Evolutionary conservation across 2,113 vertebrate species (phyloP).

Genomic region (Pao palembangensis): DNA sequence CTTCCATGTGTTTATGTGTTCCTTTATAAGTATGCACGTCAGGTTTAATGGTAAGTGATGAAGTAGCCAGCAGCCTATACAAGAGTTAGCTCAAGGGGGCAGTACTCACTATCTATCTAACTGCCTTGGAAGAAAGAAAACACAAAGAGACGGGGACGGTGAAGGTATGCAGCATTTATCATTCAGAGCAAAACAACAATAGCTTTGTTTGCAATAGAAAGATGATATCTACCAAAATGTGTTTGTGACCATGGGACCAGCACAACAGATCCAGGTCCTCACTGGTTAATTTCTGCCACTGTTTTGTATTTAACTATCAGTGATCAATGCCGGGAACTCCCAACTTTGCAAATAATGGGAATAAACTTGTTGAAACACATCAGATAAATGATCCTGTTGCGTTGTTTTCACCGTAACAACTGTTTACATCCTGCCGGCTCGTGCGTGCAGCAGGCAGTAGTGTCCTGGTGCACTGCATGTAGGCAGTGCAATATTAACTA

Average conservation of each 20-base stretch:
- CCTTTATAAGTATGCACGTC: slow-evolving; percentile 36
- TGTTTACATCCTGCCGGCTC: too few relatives aligned
- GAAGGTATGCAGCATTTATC: slow-evolving; percentile 30
- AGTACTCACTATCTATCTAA: slow-evolving; percentile 51
- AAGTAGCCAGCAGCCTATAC: slow-evolving; percentile 58
- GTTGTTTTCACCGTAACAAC: too few relatives aligned
- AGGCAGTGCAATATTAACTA: too few relatives aligned
- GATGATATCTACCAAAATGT: slow-evolving; percentile 4
- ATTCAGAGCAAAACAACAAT: slow-evolving; percentile 37
- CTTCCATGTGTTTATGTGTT: slow-evolving; percentile 34
- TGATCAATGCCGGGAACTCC: too few relatives aligned
- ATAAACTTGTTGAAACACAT: too few relatives aligned
- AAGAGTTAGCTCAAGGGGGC: slow-evolving; percentile 56
- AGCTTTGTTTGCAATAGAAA: slow-evolving; percentile 24
- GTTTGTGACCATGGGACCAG: not conserved
- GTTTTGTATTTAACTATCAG: too few relatives aligned
- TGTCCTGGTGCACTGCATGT: too few relatives aligned
- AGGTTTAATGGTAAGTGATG: slow-evolving; percentile 61
- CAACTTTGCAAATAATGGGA: too few relatives aligned
- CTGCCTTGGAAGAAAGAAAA: slow-evolving; percentile 25
- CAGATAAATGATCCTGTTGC: too few relatives aligned
- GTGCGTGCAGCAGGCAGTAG: too few relatives aligned
- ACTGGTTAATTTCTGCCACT: not conserved
- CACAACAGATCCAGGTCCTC: not conserved
- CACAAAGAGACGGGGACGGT: not conserved